Evolutionary conservation across 2,113 vertebrate genomes (phyloP).

Genomic region (Synchiropus splendidus): DNA sequence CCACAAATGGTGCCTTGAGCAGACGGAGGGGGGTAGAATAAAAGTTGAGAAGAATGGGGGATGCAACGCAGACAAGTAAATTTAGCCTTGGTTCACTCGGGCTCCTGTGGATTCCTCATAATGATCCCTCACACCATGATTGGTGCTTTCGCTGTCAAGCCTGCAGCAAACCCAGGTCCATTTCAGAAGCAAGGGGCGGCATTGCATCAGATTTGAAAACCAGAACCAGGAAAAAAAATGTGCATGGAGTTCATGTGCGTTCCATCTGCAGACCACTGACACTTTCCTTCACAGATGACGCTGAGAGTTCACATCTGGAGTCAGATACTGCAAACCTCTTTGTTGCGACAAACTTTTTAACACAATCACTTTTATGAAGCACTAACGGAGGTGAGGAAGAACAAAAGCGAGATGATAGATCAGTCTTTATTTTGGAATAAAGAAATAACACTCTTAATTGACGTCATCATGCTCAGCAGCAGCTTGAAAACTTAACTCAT

Average conservation of each 20-base stretch:
- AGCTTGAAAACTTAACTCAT: too few species aligned
- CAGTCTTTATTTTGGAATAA: too few species aligned
- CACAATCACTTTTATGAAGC: too few species aligned
- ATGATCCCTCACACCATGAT: constrained; percentile 48
- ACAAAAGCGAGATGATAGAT: too few species aligned
- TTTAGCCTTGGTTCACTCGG: constrained; percentile 40
- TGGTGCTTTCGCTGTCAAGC: constrained; percentile 43
- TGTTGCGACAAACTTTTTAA: too few species aligned
- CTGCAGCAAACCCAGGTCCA: constrained; percentile 1
- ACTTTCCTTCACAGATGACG: too few species aligned
- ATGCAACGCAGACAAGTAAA: constrained; percentile 15
- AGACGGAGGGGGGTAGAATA: background rate
- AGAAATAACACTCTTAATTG: too few species aligned
- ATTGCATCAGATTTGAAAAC: constrained; percentile 45
- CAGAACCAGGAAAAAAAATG: background rate
- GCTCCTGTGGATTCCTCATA: constrained; percentile 52
- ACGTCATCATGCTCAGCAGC: too few species aligned
- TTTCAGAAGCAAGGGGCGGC: constrained; percentile 21
- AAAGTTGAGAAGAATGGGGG: background rate
- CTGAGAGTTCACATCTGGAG: too few species aligned
- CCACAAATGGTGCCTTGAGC: background rate
- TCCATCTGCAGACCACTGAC: too few species aligned
- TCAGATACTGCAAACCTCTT: too few species aligned
- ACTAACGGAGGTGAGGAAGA: too few species aligned
- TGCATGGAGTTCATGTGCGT: constrained; percentile 11